A percentile compares a stretch with the other conserved stretches of the same genome.
Evolutionary conservation across 2,797 vertebrate genomes (phyloP).

Genomic region (Avahi laniger): DNA sequence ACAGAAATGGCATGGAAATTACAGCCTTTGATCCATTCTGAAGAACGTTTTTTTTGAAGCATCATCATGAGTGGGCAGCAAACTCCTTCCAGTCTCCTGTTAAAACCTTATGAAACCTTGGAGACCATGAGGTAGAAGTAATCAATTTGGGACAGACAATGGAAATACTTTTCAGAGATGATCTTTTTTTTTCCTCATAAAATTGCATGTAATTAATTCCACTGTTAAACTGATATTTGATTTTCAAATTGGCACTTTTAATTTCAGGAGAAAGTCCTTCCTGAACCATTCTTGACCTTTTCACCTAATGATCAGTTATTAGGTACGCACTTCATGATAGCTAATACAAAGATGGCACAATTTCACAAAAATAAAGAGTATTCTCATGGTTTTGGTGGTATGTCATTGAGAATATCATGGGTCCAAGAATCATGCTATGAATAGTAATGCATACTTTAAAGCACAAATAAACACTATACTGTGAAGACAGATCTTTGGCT

Average conservation of each 20-base stretch:
- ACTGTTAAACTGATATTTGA: constrained; percentile 71
- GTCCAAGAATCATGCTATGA: constrained; percentile 59
- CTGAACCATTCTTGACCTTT: constrained; percentile 62
- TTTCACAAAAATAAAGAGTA: not conserved
- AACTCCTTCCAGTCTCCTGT: constrained; percentile 82
- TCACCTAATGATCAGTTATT: constrained; percentile 68
- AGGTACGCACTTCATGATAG: not conserved
- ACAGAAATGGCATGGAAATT: constrained; percentile 88
- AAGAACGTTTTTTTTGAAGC: constrained; percentile 83
- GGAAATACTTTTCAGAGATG: constrained; percentile 67
- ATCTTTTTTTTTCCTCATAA: constrained; percentile 71
- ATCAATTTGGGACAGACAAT: constrained; percentile 76
- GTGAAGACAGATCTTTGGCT: constrained; percentile 63
- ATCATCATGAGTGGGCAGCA: constrained; percentile 84
- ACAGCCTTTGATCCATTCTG: constrained; percentile 86
- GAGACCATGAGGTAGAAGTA: constrained; percentile 79
- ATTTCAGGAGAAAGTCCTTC: constrained; percentile 67
- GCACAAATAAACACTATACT: constrained; percentile 2
- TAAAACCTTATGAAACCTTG: constrained; percentile 81
- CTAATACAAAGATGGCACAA: constrained; percentile 36
- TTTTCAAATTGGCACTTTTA: constrained; percentile 53
- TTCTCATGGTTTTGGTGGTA: constrained; percentile 33
- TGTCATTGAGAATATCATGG: constrained; percentile 30
- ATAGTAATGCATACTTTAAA: constrained; percentile 34
- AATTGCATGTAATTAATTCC: constrained; percentile 70